These are phyloP conservation scores for Pentalonia nigronervosa DNA, from an alignment of 1,140 invertebrate species.

Conservation along the genomic window DNA sequence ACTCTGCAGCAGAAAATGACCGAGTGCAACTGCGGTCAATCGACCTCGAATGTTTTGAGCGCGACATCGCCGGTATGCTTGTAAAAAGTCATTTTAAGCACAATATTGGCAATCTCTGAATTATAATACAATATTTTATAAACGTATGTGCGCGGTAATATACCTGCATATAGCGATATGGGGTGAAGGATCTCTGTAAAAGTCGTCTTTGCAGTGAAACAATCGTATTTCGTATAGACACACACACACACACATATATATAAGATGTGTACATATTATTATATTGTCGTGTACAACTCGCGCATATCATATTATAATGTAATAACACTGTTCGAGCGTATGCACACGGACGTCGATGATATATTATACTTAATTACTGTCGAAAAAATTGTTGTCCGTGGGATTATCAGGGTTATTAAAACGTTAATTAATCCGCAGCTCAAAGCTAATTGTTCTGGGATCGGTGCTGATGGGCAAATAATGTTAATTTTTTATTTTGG, in stretches of 20 bases:
- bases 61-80: no score
- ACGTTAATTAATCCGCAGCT: slow-evolving; percentile 34
- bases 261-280: background rate
- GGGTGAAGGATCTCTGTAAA: background rate
- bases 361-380: slow-evolving; percentile 15
- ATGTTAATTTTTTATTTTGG: background rate
- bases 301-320: background rate
- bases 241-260: no score
- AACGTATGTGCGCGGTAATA: background rate
- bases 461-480: slow-evolving; percentile 20
- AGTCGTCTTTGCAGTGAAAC: background rate
- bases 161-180: background rate
- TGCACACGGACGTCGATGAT: background rate
- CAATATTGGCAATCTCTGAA: no score
- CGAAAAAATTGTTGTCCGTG: slow-evolving; percentile 24
- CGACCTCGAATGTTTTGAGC: no score
- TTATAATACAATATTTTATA: background rate
- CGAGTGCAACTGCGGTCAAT: no score
- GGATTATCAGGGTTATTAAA: slow-evolving; percentile 28
- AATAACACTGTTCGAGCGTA: background rate
- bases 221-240: background rate
- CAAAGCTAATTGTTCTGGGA: slow-evolving; percentile 26
- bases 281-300: no score
- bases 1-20: no score
- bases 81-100: no score